A percentile compares a stretch with the other conserved stretches of the same genome.
Evolutionary conservation across 1,140 invertebrate genomes (phyloP).

Genomic region (Aphelenchoides avenae): DNA sequence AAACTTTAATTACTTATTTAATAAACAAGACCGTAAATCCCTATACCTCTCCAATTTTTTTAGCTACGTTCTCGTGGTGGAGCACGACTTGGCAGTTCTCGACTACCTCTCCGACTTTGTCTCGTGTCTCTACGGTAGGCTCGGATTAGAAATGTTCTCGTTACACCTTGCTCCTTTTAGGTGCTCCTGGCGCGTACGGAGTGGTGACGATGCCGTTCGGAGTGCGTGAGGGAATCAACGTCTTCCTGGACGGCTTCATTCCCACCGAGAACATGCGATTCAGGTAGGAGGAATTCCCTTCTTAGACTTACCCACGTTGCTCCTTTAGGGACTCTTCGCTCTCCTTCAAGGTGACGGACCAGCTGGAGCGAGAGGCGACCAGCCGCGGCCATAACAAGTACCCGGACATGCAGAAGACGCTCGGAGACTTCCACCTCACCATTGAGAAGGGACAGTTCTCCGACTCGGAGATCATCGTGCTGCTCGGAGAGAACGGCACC

Average conservation of each 20-base stretch:
- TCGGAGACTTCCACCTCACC: slow-evolving; percentile 72
- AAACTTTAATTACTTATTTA: no score
- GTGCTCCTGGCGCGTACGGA: slow-evolving; percentile 93
- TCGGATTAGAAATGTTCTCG: no score
- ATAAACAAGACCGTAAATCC: no score
- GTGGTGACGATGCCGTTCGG: slow-evolving; percentile 99
- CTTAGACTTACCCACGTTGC: neutral
- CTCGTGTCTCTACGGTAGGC: slow-evolving; percentile 96
- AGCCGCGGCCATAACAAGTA: slow-evolving; percentile 93
- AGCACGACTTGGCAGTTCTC: slow-evolving; percentile 96
- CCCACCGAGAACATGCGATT: slow-evolving; percentile 98
- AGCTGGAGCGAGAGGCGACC: slow-evolving; percentile 90
- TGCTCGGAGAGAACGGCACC: slow-evolving; percentile 97
- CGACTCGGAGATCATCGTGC: slow-evolving; percentile 96
- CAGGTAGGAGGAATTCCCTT: slow-evolving; percentile 71
- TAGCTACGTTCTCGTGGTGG: slow-evolving; percentile 96
- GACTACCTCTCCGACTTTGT: slow-evolving; percentile 99
- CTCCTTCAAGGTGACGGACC: slow-evolving; percentile 88
- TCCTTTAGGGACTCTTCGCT: slow-evolving; percentile 51
- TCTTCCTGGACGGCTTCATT: slow-evolving; percentile 98
- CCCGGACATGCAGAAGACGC: slow-evolving; percentile 69
- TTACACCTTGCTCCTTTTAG: no score
- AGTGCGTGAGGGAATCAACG: slow-evolving; percentile 97
- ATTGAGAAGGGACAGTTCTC: slow-evolving; percentile 90
- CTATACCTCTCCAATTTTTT: slow-evolving; percentile 28